Percentiles rank a stretch among this genome's conserved stretches.
Conservation (phyloP, 2,888 invertebrate species). For the Apotomis turbidana region DNA sequence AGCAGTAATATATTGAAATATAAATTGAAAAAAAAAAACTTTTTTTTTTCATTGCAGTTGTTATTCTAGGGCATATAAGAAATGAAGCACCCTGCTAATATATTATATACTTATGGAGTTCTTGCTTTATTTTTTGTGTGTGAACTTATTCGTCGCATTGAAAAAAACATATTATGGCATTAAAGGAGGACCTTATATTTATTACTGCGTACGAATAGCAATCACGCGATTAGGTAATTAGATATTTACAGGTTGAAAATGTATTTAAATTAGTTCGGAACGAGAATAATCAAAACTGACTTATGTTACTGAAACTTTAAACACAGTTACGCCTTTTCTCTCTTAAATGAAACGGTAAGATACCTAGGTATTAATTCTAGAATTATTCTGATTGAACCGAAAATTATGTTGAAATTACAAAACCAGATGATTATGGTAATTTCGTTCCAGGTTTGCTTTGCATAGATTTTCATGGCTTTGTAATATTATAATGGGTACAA, state of each 20-base stretch:
- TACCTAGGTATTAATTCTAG: background rate
- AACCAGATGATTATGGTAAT: conserved; percentile 13
- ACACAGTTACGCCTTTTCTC: background rate
- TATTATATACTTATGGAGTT: too few species aligned
- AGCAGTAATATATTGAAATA: too few species aligned
- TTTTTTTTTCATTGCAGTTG: too few species aligned
- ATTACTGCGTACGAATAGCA: conserved; percentile 9
- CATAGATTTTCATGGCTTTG: conserved; percentile 5
- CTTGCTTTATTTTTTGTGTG: too few species aligned
- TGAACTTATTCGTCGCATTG: too few species aligned
- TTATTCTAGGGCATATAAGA: too few species aligned
- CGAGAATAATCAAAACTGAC: background rate
- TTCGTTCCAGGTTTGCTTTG: background rate
- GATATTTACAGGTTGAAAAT: conserved; percentile 15
- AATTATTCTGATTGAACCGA: background rate
- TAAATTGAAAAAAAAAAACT: too few species aligned
- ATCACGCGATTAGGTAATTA: conserved; percentile 13
- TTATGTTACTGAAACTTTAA: background rate
- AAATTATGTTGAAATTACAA: background rate
- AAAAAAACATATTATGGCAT: too few species aligned
- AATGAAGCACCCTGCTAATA: too few species aligned
- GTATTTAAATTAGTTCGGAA: conserved; percentile 1
- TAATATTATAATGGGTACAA: background rate
- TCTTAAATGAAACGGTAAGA: background rate
- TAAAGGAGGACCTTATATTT: background rate